Evolutionary conservation across 2,888 invertebrate genomes (phyloP), one percentile per base, ranked within the genome.

Genomic region (Boloria euphrosyne): DNA sequence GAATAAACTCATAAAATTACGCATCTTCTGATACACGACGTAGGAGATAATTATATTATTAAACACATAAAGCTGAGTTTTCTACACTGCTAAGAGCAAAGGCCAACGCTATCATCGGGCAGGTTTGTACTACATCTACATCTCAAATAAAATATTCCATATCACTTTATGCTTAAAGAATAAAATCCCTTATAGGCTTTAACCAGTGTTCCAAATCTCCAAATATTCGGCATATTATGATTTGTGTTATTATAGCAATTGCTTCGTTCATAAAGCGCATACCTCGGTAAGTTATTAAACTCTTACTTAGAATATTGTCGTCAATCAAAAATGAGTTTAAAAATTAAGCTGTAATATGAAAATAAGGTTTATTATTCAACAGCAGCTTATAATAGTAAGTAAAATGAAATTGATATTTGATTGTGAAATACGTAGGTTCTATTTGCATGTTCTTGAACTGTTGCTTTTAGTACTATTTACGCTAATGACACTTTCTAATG

Each of bases 221-320:
- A 63, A 50, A 70, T 61, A 70, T 70, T 70, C 68, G 66, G 68
- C 66, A 66, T 71, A 66, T 73, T 73, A 80, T 80, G 82, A 83
- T 84, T 84, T 81, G 76, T 78, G 78, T 81, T 78, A 79, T 84
- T 82, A 83, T 78, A 77, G 81, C 81, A 81, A 85, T 86, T 80
- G 85, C 83, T 82, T 80, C 76, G 75, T 82, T 81, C 76, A 75
- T 80, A 80, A 78, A 79, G 79, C 80, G 82, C 83, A 80, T 84
- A 81, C 76, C 64, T 27, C 46, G 57, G 76, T 74, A 83, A 78
- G 84, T 83, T 81, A 86, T 86, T 86, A 86, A 77, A 74, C 74
- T 78, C 76, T 77, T 77, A 79, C 77, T 38, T 38, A 38, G 13
- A 74, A 77, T 74, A 73, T 75, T 75, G 65, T 65, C 66, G 74